Evolutionary conservation across 2,797 vertebrate genomes (phyloP).

Genomic region (Periparus ater): DNA sequence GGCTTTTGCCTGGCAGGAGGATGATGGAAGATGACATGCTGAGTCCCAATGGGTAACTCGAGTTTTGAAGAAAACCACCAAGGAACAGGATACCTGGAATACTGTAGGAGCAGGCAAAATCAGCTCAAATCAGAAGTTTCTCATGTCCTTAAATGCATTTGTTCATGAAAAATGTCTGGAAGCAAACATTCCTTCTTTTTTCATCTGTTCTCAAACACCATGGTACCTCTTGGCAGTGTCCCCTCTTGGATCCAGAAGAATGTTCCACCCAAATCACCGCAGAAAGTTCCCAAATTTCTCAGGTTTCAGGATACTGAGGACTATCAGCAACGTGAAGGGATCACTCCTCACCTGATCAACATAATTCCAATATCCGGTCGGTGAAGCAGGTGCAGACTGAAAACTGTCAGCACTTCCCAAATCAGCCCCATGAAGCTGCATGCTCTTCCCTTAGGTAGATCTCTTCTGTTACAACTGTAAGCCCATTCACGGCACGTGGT

Average conservation of each 20-base stretch:
- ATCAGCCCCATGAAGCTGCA: neutral
- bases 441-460: neutral
- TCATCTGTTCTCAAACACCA: neutral
- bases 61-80: neutral
- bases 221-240: neutral
- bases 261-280: neutral
- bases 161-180: neutral
- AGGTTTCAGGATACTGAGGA: neutral
- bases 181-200: neutral
- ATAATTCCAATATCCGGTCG: neutral
- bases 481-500: neutral
- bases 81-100: neutral
- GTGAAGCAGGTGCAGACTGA: neutral
- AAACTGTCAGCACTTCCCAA: neutral
- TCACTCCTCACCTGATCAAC: slow-evolving; percentile 5
- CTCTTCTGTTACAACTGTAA: neutral
- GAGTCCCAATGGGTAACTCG: neutral
- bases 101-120: rapidly evolving
- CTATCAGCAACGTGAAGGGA: neutral
- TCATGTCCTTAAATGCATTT: neutral
- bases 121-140: neutral
- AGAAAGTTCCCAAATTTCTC: neutral
- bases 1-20: neutral
- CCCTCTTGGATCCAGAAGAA: neutral
- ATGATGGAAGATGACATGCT: neutral